Conservation (phyloP, 2,888 invertebrate species). For the Aphodius sticticus region DNA sequence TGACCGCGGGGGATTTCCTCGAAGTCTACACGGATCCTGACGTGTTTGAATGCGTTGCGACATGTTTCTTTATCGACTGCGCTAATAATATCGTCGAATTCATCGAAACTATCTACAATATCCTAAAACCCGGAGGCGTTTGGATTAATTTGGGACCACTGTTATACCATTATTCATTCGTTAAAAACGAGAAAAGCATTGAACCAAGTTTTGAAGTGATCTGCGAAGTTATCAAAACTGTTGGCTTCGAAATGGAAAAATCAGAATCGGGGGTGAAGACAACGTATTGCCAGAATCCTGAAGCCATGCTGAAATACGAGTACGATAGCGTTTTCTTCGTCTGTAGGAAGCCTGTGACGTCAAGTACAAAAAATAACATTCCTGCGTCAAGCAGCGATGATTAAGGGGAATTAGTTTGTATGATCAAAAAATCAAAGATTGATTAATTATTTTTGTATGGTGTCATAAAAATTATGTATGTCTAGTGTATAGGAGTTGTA, state of each 20-base stretch:
- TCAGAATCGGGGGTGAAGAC: constrained; percentile 82
- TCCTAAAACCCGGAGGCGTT: constrained; percentile 87
- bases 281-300: constrained; percentile 90
- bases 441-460: constrained; percentile 6
- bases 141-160: constrained; percentile 94
- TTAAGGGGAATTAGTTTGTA: constrained; percentile 8
- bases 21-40: constrained; percentile 81
- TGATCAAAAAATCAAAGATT: neutral
- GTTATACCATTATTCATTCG: constrained; percentile 90
- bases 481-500: neutral
- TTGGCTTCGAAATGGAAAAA: constrained; percentile 86
- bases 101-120: constrained; percentile 89
- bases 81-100: constrained; percentile 96
- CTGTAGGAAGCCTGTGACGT: constrained; percentile 75
- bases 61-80: constrained; percentile 99
- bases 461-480: neutral
- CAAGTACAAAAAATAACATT: neutral
- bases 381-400: neutral
- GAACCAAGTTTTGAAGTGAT: constrained; percentile 83
- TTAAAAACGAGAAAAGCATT: constrained; percentile 86
- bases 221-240: constrained; percentile 77
- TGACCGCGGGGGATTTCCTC: constrained; percentile 97
- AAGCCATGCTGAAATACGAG: constrained; percentile 91
- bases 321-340: constrained; percentile 94
- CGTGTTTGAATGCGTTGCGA: constrained; percentile 91